phyloP scores from a whole-genome alignment of 53 echinoderm and acorn worm species.

The Glandiceps talaboti region DNA sequence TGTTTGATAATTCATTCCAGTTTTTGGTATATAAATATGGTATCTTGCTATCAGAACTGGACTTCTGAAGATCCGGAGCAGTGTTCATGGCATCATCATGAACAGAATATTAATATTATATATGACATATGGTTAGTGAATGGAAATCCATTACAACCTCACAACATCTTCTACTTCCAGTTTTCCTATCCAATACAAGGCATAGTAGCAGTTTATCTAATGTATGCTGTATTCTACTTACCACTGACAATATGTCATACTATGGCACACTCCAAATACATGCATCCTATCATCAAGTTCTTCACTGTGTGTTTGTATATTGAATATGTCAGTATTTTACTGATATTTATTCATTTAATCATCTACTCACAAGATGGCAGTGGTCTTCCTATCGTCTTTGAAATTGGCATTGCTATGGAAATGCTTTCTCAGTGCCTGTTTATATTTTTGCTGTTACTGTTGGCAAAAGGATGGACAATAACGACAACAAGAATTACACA shows the following conservation, averaged over 20 bases:
- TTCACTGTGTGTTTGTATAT: slow-evolving; percentile 7
- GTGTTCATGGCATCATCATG: not conserved
- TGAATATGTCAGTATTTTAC: not conserved
- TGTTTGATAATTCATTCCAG: too few species aligned
- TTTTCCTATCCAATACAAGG: not conserved
- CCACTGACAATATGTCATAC: not conserved
- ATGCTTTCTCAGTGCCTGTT: slow-evolving; percentile 3
- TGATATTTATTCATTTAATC: not conserved
- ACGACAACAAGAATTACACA: slow-evolving; percentile 3
- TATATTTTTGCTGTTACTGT: slow-evolving; percentile 6
- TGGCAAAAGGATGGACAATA: slow-evolving; percentile 10
- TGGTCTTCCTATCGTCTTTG: not conserved
- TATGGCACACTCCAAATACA: slow-evolving; percentile 1
- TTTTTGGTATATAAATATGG: not conserved
- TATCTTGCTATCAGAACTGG: not conserved
- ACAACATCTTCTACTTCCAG: not conserved
- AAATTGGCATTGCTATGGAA: not conserved
- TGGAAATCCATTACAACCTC: not conserved
- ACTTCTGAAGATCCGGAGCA: not conserved
- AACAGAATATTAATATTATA: not conserved
- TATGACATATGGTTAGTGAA: not conserved
- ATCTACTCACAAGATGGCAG: not conserved
- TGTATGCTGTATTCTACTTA: not conserved
- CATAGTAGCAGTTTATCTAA: not conserved
- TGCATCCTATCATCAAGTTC: slow-evolving; percentile 4